Evolutionary conservation across 2,797 vertebrate genomes (phyloP), one percentile per base, ranked within the genome.

Genomic region (Buceros bicornis): DNA sequence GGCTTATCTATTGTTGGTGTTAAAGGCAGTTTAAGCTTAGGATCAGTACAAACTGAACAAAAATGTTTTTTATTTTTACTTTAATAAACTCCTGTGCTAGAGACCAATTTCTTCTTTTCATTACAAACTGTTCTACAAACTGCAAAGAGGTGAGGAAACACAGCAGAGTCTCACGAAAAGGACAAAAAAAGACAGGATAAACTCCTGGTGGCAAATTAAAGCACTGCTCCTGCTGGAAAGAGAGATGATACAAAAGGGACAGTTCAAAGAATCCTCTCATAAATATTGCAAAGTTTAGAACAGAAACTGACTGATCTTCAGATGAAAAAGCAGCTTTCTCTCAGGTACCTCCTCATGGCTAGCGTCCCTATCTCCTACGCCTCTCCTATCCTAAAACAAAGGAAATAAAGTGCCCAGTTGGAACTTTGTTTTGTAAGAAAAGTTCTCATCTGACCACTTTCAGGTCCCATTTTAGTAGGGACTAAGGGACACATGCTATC

Each of bases 61-160:
- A 87, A 72, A 61, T 4, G 2, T 50, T 53, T 26, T 57, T 93
- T 61, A 18, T 79, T 95, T 90, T 79, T 74, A 71, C 15, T 93
- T 82, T 69, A 84, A 74, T 66, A n/a, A 86, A 86, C 37, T 71
- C 50, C 21, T 48, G 33, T 58, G 69, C 37, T 71, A 86, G 57
- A 74, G 80, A 89, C 14, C 21, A 45, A 53, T 89, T 94, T 71
- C 57, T 82, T 79, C 48, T 48, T 86, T 82, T 84, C 53, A 62
- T 48, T 90, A 50, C 7, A 47, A 72, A 47, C 65, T 66, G 76
- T 58, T 80, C 37, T 69, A 80, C 40, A 70, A 83, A 74, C 20
- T 72, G 80, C 73, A 91, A 95, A 82, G 66, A 13, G 31, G n/a
- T 88, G 40, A 87, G 72, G 76, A 95, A 96, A 94, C 93, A 47